Evolutionary conservation across 2,797 vertebrate genomes (phyloP), one percentile per base, ranked within the genome.

Genomic region (Leuciscus waleckii): DNA sequence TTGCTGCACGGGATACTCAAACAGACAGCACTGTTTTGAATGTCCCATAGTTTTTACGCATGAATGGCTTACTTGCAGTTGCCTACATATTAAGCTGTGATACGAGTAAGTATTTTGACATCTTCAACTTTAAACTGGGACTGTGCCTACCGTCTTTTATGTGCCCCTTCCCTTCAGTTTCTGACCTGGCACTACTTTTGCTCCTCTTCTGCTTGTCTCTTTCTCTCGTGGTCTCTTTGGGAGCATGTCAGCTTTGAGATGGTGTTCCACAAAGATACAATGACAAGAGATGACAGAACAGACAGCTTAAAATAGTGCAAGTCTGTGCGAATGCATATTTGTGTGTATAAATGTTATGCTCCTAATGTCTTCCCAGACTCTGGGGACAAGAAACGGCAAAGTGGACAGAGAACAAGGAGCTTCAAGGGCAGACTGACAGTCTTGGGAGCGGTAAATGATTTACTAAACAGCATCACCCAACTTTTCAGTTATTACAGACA

Each of bases 221-320:
- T 39, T 82, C 1, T 79, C 61, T 68, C 1, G 35, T 23, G 75
- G 29, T 86, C 68, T 73, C 51, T 85, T 46, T 68, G 32, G 84
- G 86, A 83, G 54, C 63, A 80, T 83, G 67, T 86, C 85, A 77
- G 43, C 21, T 82, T 83, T 73, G 49, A 78, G 58, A 84, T 84
- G 63, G 71, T 85, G 86, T 56, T 90, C 79, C 74, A 67, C 78
- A 54, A 82, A 67, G 86, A 90, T 87, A 89, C 79, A 58, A 85
- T 84, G 71, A 75, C 83, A 82, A 70, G 41, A 81, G 81, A 81
- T 75, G 78, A 85, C 83, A 84, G 88, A 84, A 26, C 29, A 54
- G 79, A 80, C 63, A 65, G 73, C 61, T 81, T 81, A 83, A 77
- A 86, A 76, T 65, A 68, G 71, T 79, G 43, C 46, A 39, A 87